These are phyloP conservation scores for Myotis brandtii DNA, from an alignment of 2,113 vertebrate genomes.

Conservation along the genomic window DNA sequence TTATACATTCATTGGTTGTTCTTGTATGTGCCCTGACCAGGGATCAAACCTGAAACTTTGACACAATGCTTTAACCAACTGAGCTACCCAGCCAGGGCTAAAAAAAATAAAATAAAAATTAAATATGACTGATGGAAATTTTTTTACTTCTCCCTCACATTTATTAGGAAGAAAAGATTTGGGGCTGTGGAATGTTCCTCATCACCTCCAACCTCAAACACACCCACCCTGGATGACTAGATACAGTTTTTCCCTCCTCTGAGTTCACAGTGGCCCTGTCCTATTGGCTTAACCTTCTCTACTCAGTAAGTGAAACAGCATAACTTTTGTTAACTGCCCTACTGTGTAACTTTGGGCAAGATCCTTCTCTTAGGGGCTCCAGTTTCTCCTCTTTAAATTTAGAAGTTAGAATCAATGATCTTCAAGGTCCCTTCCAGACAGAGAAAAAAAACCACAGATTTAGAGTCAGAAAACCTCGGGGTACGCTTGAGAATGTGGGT, in stretches of 20 bases:
- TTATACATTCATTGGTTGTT: neutral
- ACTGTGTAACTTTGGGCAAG: neutral
- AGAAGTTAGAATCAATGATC: neutral
- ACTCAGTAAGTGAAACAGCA: neutral
- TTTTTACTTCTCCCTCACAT: neutral
- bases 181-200: neutral
- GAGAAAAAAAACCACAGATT: neutral
- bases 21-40: neutral
- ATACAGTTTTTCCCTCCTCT: neutral
- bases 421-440: slow-evolving; percentile 14
- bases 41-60: neutral
- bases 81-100: neutral
- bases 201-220: neutral
- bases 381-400: slow-evolving; percentile 43
- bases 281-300: neutral
- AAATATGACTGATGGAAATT: neutral
- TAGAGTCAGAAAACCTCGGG: neutral
- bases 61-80: neutral
- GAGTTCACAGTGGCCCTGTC: neutral
- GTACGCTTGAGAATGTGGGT: slow-evolving; percentile 4
- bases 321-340: neutral
- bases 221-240: neutral
- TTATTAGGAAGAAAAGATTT: slow-evolving; percentile 32
- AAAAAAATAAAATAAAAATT: neutral
- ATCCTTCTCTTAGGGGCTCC: neutral